Percentiles rank a stretch among this genome's conserved stretches.
Conservation (phyloP, 2,113 vertebrate genomes). For the Heterotis niloticus region DNA sequence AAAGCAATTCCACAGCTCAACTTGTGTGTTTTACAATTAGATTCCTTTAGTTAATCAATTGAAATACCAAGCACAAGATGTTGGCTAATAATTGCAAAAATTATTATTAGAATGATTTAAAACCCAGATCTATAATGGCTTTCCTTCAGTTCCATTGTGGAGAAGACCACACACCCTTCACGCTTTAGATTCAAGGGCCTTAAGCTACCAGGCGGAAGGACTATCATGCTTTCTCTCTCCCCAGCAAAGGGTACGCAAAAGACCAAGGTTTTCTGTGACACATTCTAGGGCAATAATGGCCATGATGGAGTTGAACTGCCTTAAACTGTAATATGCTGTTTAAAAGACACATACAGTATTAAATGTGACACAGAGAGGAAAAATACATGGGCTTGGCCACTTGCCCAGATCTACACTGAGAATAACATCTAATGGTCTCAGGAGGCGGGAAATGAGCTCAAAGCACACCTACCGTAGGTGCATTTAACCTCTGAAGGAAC, state of each 20-base stretch:
- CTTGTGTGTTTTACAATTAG: neutral
- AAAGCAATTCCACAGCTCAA: neutral
- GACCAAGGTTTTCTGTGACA: neutral
- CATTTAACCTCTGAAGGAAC: constrained; percentile 18
- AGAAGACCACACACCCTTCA: neutral
- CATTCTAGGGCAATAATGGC: neutral
- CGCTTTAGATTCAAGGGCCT: neutral
- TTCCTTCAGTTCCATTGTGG: neutral
- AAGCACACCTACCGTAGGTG: constrained; percentile 17
- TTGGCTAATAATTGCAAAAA: neutral
- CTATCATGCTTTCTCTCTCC: neutral
- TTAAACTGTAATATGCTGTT: neutral
- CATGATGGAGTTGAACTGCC: neutral
- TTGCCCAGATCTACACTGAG: neutral
- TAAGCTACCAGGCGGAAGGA: neutral
- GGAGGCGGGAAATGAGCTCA: constrained; percentile 16
- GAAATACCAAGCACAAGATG: neutral
- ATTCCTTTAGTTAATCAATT: constrained; percentile 4
- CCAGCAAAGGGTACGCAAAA: neutral
- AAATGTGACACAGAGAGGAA: neutral
- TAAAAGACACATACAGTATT: neutral
- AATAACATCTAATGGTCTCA: constrained; percentile 1
- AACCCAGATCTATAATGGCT: neutral
- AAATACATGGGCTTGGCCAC: constrained; percentile 5
- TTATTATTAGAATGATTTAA: neutral